These are phyloP conservation scores for Microplitis demolitor DNA, from an alignment of 1,140 invertebrate genomes.

Conservation along the genomic window DNA sequence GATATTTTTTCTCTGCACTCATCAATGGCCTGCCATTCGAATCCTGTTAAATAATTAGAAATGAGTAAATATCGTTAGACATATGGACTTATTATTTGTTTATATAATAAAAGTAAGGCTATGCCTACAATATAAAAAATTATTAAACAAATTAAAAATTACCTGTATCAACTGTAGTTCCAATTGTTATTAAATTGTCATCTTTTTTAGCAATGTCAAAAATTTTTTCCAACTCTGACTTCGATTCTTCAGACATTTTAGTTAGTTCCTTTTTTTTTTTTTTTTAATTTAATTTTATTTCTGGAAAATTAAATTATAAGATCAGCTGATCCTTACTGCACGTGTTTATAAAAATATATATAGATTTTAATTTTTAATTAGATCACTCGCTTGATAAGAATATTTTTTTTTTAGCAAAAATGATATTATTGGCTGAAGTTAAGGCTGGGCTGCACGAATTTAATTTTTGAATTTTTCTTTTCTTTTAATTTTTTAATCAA, in stretches of 20 bases:
- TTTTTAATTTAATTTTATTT: neutral
- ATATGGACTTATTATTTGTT: neutral
- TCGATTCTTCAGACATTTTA: slow-evolving; percentile 25
- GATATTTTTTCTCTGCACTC: slow-evolving; percentile 63
- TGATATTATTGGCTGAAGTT: no score
- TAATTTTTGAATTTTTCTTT: no score
- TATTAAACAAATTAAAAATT: neutral
- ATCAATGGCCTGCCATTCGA: slow-evolving; percentile 63
- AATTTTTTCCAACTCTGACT: slow-evolving; percentile 35
- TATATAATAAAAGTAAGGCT: slow-evolving; percentile 19
- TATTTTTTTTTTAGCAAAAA: no score
- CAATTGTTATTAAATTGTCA: slow-evolving; percentile 36
- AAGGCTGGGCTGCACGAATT: no score
- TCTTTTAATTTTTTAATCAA: no score
- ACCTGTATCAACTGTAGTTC: slow-evolving; percentile 45
- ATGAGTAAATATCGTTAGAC: neutral
- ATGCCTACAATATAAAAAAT: slow-evolving; percentile 16
- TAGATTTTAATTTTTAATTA: no score
- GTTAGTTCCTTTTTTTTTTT: no score
- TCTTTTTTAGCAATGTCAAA: slow-evolving; percentile 32
- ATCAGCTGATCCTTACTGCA: neutral
- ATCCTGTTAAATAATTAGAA: slow-evolving; percentile 51
- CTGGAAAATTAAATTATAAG: neutral
- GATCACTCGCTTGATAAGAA: no score
- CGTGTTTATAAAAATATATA: no score